Evolutionary conservation across 2,113 vertebrate genomes (phyloP).

Genomic region (Eulemur macaco): DNA sequence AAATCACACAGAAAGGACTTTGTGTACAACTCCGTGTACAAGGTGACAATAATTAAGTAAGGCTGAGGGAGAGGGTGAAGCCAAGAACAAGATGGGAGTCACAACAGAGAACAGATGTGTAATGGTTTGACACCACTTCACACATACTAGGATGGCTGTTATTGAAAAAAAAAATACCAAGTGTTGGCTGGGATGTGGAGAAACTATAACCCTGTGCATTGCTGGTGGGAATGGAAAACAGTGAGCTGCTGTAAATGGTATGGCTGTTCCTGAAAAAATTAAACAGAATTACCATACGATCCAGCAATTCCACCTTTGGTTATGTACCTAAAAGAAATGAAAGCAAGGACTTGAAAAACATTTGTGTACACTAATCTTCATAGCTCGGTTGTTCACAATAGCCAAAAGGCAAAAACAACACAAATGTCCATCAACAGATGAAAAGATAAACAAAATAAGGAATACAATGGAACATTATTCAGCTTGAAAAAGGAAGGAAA

Average conservation of each 20-base stretch:
- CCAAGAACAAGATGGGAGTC: no score
- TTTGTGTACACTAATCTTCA: no score
- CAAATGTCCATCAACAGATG: background rate
- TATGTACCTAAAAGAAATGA: background rate
- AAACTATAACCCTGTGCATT: background rate
- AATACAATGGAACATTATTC: background rate
- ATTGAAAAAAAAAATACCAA: background rate
- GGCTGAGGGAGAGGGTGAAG: background rate
- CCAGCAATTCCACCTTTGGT: background rate
- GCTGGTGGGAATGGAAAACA: background rate
- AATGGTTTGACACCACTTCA: no score
- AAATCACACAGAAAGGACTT: background rate
- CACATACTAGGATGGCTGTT: no score
- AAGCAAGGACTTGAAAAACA: background rate
- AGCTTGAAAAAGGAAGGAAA: background rate
- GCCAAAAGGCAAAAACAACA: background rate
- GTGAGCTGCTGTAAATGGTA: background rate
- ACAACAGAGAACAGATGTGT: accelerated
- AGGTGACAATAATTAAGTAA: background rate
- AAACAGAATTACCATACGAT: background rate
- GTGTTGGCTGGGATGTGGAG: no score
- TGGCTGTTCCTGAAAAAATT: background rate
- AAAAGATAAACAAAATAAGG: background rate
- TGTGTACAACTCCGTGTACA: background rate
- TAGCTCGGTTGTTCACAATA: background rate